These are phyloP conservation scores for Dendropsophus ebraccatus DNA, from an alignment of 2,113 vertebrate genomes.

Conservation along the genomic window DNA sequence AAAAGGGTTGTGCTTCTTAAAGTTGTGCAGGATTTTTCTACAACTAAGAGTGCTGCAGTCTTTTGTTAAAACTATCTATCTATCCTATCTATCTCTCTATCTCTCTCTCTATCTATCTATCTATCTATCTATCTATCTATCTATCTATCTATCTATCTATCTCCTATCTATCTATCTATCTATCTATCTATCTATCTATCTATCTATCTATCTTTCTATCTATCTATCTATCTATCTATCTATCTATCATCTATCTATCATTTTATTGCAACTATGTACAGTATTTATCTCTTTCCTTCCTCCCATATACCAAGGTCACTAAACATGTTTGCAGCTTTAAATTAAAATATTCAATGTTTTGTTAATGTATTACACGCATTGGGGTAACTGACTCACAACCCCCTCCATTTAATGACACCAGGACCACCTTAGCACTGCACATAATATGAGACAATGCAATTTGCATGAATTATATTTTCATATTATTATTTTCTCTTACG, in stretches of 20 bases:
- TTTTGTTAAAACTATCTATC: no score
- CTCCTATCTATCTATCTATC: background rate
- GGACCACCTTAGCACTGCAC: background rate
- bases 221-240: background rate
- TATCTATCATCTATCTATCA: background rate
- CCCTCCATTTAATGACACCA: no score
- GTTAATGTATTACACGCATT: background rate
- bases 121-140: conserved; percentile 5
- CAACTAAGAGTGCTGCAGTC: no score
- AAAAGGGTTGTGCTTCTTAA: no score
- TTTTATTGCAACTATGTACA: no score
- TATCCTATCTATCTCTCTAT: no score
- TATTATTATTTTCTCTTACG: background rate
- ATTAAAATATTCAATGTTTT: background rate
- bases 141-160: background rate
- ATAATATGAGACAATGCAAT: background rate
- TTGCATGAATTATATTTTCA: background rate
- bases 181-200: background rate
- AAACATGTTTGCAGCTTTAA: background rate
- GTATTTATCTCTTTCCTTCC: no score
- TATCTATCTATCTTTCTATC: background rate
- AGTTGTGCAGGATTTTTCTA: no score
- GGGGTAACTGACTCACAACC: background rate
- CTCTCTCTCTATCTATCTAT: no score
- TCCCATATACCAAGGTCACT: background rate